Base-by-base conservation (phyloP, 2,113 vertebrate species). In the Strix aluco region DNA sequence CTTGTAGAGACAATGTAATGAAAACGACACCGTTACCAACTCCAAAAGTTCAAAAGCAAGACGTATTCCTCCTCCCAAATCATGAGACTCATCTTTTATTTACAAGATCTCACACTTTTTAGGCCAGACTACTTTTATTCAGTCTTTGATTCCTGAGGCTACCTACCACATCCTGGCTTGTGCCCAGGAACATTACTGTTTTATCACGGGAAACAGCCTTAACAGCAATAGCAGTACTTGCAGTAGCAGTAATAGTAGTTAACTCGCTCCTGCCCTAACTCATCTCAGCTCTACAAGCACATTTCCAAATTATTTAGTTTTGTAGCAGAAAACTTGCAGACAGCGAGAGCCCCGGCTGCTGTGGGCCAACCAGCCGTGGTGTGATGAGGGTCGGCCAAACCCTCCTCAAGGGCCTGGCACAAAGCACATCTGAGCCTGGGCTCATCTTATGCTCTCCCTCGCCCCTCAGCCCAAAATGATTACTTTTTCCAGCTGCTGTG, bases 311-410 rank as follows among this genome's bases (percentile, higher is more conserved):
- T 16, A 46, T 54, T 57, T 34, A 11, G 34, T 22, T 40, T 46
- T 46, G 32, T 6, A 52, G 30, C 62, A 16, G 44, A 36, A 36
- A 44, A 29, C n/a, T 34, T 49, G 9, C 51, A 40, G 51, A 23
- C 7, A 7, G 5, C 0, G 0, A 42, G 34, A 47, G 19, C 23
- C 86, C 29, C 27, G n/a, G 40, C 23, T 1, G 0, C 61, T 1
- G 2, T 2, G 54, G 36, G 67, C 46, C 54, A 11, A 32, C 36
- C 46, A 8, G 63, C 21, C 3, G 0, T 1, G 14, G 71, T 15
- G 20, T 0, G 0, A 52, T 44, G 38, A 78, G 22, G 17, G 46
- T 47, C 2, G 1, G 66, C 57, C 74, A 80, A 71, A 55, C 22
- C 57, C 66, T 54, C 47, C 36, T 80, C 66, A 72, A 84, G 57